These are phyloP conservation scores for Eupsilia transversa DNA, from an alignment of 2,888 invertebrate species.

Conservation along the genomic window DNA sequence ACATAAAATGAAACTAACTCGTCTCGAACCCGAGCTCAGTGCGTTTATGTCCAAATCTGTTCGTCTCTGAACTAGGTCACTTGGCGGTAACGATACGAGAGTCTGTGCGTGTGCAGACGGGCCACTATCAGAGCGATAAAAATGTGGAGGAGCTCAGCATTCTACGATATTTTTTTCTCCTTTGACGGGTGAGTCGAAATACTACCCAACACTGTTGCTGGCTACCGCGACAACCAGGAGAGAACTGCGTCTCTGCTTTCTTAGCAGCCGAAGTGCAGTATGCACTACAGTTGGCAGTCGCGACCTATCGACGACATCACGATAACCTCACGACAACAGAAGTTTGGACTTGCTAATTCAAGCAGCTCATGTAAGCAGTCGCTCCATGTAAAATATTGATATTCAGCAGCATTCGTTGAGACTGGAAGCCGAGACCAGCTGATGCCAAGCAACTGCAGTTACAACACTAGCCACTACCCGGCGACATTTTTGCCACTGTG, in stretches of 20 bases:
- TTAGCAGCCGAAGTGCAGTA: not conserved
- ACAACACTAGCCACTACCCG: not conserved
- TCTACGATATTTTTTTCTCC: not conserved
- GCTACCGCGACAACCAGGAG: not conserved
- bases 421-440: not conserved
- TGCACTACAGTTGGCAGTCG: not conserved
- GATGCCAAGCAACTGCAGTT: not conserved
- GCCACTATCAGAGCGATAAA: not conserved
- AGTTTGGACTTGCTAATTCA: not conserved
- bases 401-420: not conserved
- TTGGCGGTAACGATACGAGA: conserved; percentile 6
- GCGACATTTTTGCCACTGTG: not conserved
- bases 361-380: not conserved
- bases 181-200: not conserved
- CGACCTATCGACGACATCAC: not conserved
- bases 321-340: not conserved
- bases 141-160: not conserved
- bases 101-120: conserved; percentile 7
- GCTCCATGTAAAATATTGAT: not conserved
- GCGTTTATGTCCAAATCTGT: conserved; percentile 41
- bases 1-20: conserved; percentile 22
- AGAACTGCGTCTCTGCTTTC: not conserved
- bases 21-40: conserved; percentile 10
- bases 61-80: conserved; percentile 50
- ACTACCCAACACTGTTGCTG: not conserved